Base-by-base conservation (phyloP, 1,140 invertebrate species). In the Apis dorsata region DNA sequence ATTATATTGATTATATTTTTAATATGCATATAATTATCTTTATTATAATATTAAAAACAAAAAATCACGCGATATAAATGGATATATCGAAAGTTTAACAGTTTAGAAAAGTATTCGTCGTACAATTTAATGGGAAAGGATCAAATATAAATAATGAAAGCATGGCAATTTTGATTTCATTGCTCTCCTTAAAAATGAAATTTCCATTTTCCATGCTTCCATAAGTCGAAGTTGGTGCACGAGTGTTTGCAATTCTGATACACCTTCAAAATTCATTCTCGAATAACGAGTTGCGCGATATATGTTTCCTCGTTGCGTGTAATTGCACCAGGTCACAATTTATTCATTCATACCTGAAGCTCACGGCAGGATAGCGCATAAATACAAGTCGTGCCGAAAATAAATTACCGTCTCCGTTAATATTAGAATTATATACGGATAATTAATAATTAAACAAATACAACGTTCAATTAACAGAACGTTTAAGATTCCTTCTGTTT, bases 211-310 rank as follows among this genome's bases (percentile, higher is more conserved):
- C n/a, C n/a, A 15, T 19, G 28, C 28, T 65, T 10, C 15, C 5
- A 17, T 1, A 44, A n/a, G 66, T 49, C 34, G 66, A 69, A 49
- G 5, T 13, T 0, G 5, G 1, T n/a, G 66, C n/a, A 12, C 13
- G 68, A 12, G 12, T n/a, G 21, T 69, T 49, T 12, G 11, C 15
- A 34, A 4, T 21, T 68, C 34, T n/a, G 4, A n/a, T 71, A 21
- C 49, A 72, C 70, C 24, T 55, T 55, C 13, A 28, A 72, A 55
- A 72, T 72, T 72, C 70, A 59, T 62, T 24, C 15, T 24, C 12
- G 9, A 24, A 62, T 60, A 62, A 60, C 57, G 49, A 72, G 72
- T 44, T 74, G 9, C 13, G 49, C 34, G 57, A 62, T 44, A 49
- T 49, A 24, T 44, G 57, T 21, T 12, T 44, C 19, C 17, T 12